Percentiles rank a stretch among this genome's conserved stretches.
phyloP scores from a whole-genome alignment of 1,140 invertebrate species.

The Trissolcus basalis region DNA sequence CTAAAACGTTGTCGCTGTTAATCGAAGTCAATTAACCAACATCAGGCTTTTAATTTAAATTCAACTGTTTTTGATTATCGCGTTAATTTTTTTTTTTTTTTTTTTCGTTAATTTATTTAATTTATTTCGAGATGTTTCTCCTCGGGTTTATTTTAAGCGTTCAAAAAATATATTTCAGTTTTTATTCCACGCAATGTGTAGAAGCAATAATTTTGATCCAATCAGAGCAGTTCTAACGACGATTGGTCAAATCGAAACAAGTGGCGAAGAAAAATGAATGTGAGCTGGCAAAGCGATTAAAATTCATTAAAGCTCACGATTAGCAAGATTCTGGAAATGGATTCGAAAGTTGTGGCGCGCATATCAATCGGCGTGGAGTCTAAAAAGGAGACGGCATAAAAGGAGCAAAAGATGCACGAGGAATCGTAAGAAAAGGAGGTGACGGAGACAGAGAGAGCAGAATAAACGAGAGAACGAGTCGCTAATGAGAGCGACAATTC shows the following conservation, averaged over 20 bases:
- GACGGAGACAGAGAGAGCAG: slow-evolving; percentile 39
- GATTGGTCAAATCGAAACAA: slow-evolving; percentile 52
- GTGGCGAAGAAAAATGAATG: slow-evolving; percentile 10
- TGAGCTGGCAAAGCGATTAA: slow-evolving; percentile 57
- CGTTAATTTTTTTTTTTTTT: too few species aligned
- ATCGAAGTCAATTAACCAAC: slow-evolving; percentile 27
- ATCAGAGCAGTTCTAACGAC: slow-evolving; percentile 49
- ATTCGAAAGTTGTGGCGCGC: slow-evolving; percentile 61
- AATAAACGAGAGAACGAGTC: slow-evolving; percentile 64
- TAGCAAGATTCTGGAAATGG: slow-evolving; percentile 64
- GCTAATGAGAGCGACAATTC: slow-evolving; percentile 70
- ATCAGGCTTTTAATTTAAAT: background rate
- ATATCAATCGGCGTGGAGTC: slow-evolving; percentile 63
- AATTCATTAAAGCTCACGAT: slow-evolving; percentile 66
- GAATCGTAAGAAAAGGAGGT: slow-evolving; percentile 46
- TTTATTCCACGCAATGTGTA: slow-evolving; percentile 16
- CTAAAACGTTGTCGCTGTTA: slow-evolving; percentile 27
- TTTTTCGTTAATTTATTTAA: too few species aligned
- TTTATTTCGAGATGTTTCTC: too few species aligned
- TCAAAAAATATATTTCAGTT: slow-evolving; percentile 17
- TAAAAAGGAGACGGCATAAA: slow-evolving; percentile 48
- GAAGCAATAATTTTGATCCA: slow-evolving; percentile 41
- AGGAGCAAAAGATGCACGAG: slow-evolving; percentile 37
- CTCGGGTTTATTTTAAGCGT: too few species aligned
- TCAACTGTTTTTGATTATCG: background rate